These are phyloP conservation scores for Clarias pachynema DNA, from an alignment of 2,797 vertebrate genomes.

Conservation along the genomic window DNA sequence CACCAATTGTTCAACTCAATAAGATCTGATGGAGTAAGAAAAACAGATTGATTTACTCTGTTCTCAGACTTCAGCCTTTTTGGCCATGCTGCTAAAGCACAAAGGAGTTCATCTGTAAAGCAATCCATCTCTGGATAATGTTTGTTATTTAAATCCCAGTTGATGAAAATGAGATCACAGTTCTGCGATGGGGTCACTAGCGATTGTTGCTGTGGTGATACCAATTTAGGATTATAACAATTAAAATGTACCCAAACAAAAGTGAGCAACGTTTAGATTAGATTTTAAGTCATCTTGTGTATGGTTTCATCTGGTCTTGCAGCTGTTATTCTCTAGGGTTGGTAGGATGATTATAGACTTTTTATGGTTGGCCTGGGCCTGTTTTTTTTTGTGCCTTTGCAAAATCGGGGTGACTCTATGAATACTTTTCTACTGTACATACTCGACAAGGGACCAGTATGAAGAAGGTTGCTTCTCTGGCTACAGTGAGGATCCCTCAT, in stretches of 20 bases:
- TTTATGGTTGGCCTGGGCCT: too few species aligned
- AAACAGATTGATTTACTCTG: slow-evolving; percentile 52
- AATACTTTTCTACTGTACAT: too few species aligned
- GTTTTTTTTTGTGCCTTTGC: too few species aligned
- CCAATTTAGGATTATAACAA: slow-evolving; percentile 27
- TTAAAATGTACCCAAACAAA: slow-evolving; percentile 26
- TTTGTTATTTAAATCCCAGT: slow-evolving; percentile 46
- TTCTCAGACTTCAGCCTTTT: slow-evolving; percentile 42
- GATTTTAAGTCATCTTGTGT: slow-evolving; percentile 6
- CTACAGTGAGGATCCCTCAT: too few species aligned
- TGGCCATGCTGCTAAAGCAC: slow-evolving; percentile 31
- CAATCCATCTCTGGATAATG: slow-evolving; percentile 34
- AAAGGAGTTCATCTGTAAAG: slow-evolving; percentile 38
- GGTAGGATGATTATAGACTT: too few species aligned
- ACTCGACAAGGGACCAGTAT: too few species aligned
- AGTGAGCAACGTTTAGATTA: slow-evolving; percentile 2
- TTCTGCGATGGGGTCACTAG: background rate
- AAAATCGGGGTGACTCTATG: too few species aligned
- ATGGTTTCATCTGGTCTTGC: background rate
- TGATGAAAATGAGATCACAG: slow-evolving; percentile 27
- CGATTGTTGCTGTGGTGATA: slow-evolving; percentile 1
- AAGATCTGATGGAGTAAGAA: slow-evolving; percentile 55
- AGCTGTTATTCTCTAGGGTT: too few species aligned
- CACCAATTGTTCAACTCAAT: slow-evolving; percentile 60
- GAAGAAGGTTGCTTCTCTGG: too few species aligned